Evolutionary conservation across 2,888 invertebrate genomes (phyloP), one percentile per base, ranked within the genome.

Genomic region (Orthonychiurus folsomi): DNA sequence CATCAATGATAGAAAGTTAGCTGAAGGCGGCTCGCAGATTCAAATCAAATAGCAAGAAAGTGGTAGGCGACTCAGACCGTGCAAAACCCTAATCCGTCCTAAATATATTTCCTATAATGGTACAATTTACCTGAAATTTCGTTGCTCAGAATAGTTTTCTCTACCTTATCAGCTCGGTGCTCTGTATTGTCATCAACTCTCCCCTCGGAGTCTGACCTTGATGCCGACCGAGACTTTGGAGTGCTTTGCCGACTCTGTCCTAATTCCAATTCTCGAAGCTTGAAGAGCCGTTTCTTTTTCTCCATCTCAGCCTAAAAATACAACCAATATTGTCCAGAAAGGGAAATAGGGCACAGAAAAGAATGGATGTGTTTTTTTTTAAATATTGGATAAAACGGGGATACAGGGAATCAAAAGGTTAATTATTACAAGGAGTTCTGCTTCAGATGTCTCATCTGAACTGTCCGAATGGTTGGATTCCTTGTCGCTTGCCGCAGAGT

Each of bases 381-480:
- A n/a, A 37, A 37, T 37, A 37, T 15, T 37, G 37, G n/a, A n/a
- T n/a, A n/a, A n/a, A n/a, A n/a, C n/a, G n/a, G n/a, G n/a, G n/a
- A n/a, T n/a, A n/a, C n/a, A n/a, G n/a, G n/a, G n/a, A n/a, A n/a
- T n/a, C n/a, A 25, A 47, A 24, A 23, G 25, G 18, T 20, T 58
- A 2, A 24, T 20, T 68, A 70, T 72, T 76, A 86, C 89, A 82
- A 85, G 86, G 25, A 90, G 78, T 75, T 89, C 89, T 61, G 84
- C 82, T 73, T 89, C 89, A 37, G 86, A 84, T 72, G 84, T 84
- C 60, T 78, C 78, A 53, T 75, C 76, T n/a, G 69, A 69, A 61
- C 68, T 70, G 63, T 69, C 70, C 62, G 66, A 67, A 60, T 75
- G 75, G 55, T 75, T 75, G 47, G 78, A 77, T 1, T 85, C 79